These are phyloP conservation scores for Bambusicola thoracicus DNA, from an alignment of 2,113 vertebrate species.

Conservation along the genomic window DNA sequence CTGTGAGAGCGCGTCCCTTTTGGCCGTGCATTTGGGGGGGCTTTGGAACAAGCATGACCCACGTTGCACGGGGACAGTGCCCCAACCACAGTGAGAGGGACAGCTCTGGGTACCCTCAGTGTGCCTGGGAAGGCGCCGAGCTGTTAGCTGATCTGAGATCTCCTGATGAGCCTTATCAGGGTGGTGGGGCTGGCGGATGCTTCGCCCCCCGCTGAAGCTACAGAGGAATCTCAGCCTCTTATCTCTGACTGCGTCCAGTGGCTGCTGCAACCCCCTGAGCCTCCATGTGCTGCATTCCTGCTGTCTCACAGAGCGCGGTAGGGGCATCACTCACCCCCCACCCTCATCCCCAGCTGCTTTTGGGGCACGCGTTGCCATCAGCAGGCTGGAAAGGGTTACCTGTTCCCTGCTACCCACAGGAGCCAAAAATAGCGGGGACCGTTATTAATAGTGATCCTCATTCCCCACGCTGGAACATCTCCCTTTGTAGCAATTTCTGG, in stretches of 20 bases:
- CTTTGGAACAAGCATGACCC: neutral
- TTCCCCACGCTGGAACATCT: neutral
- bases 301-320: neutral
- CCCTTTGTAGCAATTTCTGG: neutral
- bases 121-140: neutral
- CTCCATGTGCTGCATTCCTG: neutral
- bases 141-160: neutral
- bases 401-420: neutral
- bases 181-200: neutral
- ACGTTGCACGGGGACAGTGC: no score
- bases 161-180: neutral
- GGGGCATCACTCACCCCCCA: neutral
- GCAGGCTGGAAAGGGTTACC: neutral
- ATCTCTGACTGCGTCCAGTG: accelerated
- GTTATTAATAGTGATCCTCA: neutral
- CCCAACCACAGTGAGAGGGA: neutral
- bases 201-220: neutral
- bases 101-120: neutral
- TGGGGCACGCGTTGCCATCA: neutral
- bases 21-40: accelerated
- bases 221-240: neutral
- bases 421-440: neutral
- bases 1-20: neutral
- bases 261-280: neutral
- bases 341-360: accelerated